Conservation (phyloP, 1,140 invertebrate species). For the Coenobita brevimanus region DNA sequence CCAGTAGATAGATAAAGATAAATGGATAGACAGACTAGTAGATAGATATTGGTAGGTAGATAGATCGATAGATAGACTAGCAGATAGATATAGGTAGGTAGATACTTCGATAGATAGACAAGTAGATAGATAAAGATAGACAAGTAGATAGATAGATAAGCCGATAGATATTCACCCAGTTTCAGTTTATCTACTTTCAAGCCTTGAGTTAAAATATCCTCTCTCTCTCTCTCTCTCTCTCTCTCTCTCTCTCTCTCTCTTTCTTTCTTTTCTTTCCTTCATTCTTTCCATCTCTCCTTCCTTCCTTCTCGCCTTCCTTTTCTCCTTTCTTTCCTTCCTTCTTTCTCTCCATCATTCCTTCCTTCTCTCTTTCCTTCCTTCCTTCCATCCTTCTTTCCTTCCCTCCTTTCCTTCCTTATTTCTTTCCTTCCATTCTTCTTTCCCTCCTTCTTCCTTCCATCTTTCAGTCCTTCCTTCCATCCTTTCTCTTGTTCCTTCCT, state of each 20-base stretch:
- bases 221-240: not conserved
- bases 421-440: not conserved
- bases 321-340: not conserved
- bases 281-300: not conserved
- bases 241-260: not conserved
- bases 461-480: not conserved
- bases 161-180: not conserved
- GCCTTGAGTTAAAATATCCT: not conserved
- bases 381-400: not conserved
- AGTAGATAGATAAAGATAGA: not conserved
- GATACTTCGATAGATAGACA: not conserved
- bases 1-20: too few species aligned
- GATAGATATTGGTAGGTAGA: too few species aligned
- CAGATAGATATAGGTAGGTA: too few species aligned
- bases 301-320: not conserved
- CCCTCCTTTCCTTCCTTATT: too few species aligned
- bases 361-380: too few species aligned
- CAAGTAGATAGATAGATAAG: too few species aligned
- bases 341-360: not conserved
- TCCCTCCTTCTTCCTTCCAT: not conserved
- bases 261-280: not conserved
- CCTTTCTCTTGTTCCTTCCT: not conserved
- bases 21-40: too few species aligned
- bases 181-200: not conserved
- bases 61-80: too few species aligned